These are phyloP conservation scores for Polypterus senegalus DNA, from an alignment of 2,113 vertebrate genomes.

Conservation along the genomic window DNA sequence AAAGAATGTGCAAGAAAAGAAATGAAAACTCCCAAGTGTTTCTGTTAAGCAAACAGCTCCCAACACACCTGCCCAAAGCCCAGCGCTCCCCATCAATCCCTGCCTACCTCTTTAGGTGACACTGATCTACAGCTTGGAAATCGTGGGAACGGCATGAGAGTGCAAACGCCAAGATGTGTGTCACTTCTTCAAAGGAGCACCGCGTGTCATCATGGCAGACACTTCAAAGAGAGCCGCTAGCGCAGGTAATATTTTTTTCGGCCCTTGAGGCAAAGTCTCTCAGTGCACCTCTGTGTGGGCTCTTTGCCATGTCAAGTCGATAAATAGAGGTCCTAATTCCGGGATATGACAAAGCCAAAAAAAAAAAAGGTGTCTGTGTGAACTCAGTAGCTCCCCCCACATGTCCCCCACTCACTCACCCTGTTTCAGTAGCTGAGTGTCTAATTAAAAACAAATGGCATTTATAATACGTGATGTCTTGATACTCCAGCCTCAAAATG, in stretches of 20 bases:
- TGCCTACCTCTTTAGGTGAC: too few relatives aligned
- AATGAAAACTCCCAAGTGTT: too few relatives aligned
- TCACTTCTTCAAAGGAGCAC: not conserved
- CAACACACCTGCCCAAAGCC: too few relatives aligned
- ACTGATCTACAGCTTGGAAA: not conserved
- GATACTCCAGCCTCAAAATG: too few relatives aligned
- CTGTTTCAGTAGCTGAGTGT: too few relatives aligned
- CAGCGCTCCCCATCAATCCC: too few relatives aligned
- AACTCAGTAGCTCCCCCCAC: too few relatives aligned
- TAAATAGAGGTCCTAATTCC: not conserved
- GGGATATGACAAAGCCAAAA: not conserved
- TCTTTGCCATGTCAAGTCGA: not conserved
- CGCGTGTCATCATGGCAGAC: not conserved
- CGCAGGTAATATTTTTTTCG: not conserved
- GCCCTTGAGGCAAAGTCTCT: not conserved
- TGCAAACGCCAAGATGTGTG: not conserved
- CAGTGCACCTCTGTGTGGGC: not conserved
- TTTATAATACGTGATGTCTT: too few relatives aligned
- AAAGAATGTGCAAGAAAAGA: not conserved
- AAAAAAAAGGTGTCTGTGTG: too few relatives aligned
- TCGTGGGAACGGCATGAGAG: not conserved
- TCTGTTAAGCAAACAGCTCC: too few relatives aligned
- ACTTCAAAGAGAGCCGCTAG: not conserved
- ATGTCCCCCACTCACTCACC: too few relatives aligned
- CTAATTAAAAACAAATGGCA: too few relatives aligned